Evolutionary conservation across 2,797 vertebrate species (phyloP).

Genomic region (Clarias fuscus): DNA sequence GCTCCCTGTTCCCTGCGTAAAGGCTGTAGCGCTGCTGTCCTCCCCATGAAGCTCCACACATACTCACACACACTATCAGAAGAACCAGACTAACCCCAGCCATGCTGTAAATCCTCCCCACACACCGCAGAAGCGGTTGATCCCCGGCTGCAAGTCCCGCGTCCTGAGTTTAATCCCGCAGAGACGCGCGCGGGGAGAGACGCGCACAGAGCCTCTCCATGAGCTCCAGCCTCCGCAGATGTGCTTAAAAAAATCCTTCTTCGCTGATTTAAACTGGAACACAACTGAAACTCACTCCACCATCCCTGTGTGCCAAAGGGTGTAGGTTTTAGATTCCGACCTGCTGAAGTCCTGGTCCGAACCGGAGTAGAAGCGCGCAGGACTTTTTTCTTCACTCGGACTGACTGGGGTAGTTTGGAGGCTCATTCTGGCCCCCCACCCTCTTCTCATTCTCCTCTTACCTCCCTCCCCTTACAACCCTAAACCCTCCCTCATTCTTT

Average conservation of each 20-base stretch:
- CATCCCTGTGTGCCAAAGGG: not conserved
- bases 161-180: constrained; percentile 2
- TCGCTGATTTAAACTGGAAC: not conserved
- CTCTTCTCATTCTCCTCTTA: constrained; percentile 13
- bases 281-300: not conserved
- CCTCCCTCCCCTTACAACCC: constrained; percentile 20
- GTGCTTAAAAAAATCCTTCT: not conserved
- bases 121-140: not conserved
- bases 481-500: constrained; percentile 11
- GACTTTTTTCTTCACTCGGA: not conserved
- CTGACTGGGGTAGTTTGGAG: not conserved
- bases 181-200: not conserved
- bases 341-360: not conserved
- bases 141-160: not conserved
- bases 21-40: constrained; percentile 30
- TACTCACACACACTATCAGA: constrained; percentile 31
- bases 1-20: constrained; percentile 37
- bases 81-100: not conserved
- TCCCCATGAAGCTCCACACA: constrained; percentile 22
- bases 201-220: constrained; percentile 12
- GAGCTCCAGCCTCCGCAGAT: not conserved
- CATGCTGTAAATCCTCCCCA: constrained; percentile 2
- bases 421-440: not conserved
- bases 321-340: not conserved
- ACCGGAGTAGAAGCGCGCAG: not conserved